Evolutionary conservation across 2,113 vertebrate species (phyloP), one percentile per base, ranked within the genome.

Genomic region (Nycticorax nycticorax): DNA sequence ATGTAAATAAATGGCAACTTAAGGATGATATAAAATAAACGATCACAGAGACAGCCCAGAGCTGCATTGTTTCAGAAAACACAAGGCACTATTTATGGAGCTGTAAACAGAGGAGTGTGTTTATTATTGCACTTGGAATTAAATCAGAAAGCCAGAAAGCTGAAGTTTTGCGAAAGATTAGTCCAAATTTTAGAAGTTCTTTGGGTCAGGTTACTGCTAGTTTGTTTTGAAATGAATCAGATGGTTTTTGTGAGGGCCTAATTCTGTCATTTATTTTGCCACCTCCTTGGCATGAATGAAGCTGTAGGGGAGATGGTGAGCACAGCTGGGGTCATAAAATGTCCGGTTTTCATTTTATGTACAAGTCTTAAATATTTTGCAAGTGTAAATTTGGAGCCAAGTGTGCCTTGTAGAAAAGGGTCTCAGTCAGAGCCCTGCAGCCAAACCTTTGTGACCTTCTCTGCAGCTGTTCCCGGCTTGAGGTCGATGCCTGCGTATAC

Each of bases 11-110:
- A 96, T 95, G 96, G 79, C 88, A 97, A 97, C 96, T 97, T 98
- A 97, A 97, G 97, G 97, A 97, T 97, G 95, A 98, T 97, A 97
- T 96, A 96, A 98, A 98, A 97, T 97, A 98, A 98, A 98, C 88
- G 83, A 97, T 98, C 96, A 86, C 67, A 68, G 96, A 97, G 95
- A 81, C 93, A 96, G 97, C 96, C 88, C 96, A 95, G 94, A 97
- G 93, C 94, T 85, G 89, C 94, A 92, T 97, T 97, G 97, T 97
- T 98, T 97, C 91, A 92, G 91, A 93, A 95, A 97, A 97, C 95
- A 96, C 95, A 92, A 96, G 97, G 88, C 84, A 53, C 86, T 96
- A 90, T 97, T 98, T 97, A 97, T 96, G 90, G 94, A 97, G 97
- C 96, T 94, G 95, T 94, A 95, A 97, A 96, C 96, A 97, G 93